phyloP scores from a whole-genome alignment of 2,797 vertebrate species.

The Cichlasoma orientale region DNA sequence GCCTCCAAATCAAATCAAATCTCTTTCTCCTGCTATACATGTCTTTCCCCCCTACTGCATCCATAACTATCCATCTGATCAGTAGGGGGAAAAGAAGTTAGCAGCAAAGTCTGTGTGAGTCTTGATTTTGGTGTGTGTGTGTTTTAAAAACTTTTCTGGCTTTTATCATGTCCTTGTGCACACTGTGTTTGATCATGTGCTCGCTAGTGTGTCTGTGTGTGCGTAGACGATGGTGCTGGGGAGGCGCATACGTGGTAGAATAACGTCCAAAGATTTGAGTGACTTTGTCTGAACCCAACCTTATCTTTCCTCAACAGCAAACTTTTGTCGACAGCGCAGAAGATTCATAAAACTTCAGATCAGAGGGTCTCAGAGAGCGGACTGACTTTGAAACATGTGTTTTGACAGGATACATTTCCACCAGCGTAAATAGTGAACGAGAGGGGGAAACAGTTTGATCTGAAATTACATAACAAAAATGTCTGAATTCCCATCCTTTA shows the following conservation, averaged over 20 bases:
- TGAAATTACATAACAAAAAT: slow-evolving; percentile 50
- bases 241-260: slow-evolving; percentile 27
- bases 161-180: slow-evolving; percentile 47
- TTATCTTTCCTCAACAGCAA: slow-evolving; percentile 72
- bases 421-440: slow-evolving; percentile 47
- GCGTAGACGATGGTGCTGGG: slow-evolving; percentile 10
- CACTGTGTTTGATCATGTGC: slow-evolving; percentile 48
- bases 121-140: slow-evolving; percentile 2
- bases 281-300: slow-evolving; percentile 61
- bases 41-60: slow-evolving; percentile 10
- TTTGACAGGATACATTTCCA: slow-evolving; percentile 70
- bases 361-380: slow-evolving; percentile 65
- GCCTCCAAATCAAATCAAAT: slow-evolving; percentile 59
- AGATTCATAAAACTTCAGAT: slow-evolving; percentile 72
- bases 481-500: slow-evolving; percentile 22
- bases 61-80: slow-evolving; percentile 31
- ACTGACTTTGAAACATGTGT: slow-evolving; percentile 72
- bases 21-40: slow-evolving; percentile 19
- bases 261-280: slow-evolving; percentile 50
- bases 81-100: slow-evolving; percentile 17
- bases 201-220: slow-evolving; percentile 14
- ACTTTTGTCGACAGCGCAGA: slow-evolving; percentile 71
- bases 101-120: slow-evolving; percentile 30
- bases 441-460: slow-evolving; percentile 42
- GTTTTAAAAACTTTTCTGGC: slow-evolving; percentile 28